Base-by-base conservation (phyloP, 2,888 invertebrate genomes). In the Sarcophaga variegata region DNA sequence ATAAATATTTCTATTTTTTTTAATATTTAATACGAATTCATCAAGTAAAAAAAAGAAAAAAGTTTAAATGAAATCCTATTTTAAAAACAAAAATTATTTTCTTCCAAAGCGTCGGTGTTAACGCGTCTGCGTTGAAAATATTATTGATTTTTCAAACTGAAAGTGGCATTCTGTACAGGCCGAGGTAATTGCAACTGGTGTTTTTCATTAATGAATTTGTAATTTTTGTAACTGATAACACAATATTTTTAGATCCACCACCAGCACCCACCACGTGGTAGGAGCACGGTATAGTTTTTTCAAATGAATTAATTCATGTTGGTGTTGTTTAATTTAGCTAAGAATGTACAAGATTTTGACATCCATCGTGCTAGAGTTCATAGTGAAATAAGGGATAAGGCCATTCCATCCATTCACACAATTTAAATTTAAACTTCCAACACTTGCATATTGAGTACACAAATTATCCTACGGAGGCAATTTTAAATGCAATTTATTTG, bases 71-170 rank as follows among this genome's bases (percentile, higher is more conserved):
- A 37, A 37, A 37, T 37, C 37, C 37, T 37, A 8, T 37, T 37
- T 37, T 37, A 10, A 37, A 37, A 37, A 37, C 37, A 37, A 10
- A 37, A 37, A 37, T 10, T 54, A 22, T 62, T 59, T 72, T 62
- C 14, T 37, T 69, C 8, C 20, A 3, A 37, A 54, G 25, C 62
- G 54, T 63, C 25, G 22, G 62, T 27, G 64, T 81, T 79, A 70
- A 79, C 66, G 81, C 83, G 84, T 78, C 81, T 83, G 84, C 81
- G 78, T 78, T 63, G 12, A n/a, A 64, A n/a, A 37, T 10, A 37
- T 62, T 81, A 87, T 87, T 81, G 86, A 84, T 87, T 87, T 84
- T 84, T 62, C 83, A 81, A 47, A 69, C 69, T 66, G 22, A 69
- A 14, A 59, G 4, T 49, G 6, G 17, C 45, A 20, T 80, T 72